Conservation (phyloP, 1,140 invertebrate genomes). For the Zaprionus lachaisei region DNA sequence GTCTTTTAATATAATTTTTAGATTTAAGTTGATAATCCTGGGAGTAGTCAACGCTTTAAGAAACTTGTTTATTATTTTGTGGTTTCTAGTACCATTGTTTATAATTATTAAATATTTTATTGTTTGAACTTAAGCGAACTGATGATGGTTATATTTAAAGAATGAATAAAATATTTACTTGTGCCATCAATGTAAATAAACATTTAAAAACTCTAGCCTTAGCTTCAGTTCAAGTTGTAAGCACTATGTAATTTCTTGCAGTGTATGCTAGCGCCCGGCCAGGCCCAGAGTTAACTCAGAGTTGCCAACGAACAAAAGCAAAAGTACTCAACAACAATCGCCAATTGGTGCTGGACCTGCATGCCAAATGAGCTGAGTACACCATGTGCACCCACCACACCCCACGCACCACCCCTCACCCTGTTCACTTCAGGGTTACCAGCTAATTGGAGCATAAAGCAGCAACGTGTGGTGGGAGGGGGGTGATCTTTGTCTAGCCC, state of each 20-base stretch:
- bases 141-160: neutral
- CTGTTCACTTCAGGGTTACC: constrained; percentile 53
- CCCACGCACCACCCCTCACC: neutral
- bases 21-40: too few relatives aligned
- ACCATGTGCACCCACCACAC: neutral
- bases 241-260: constrained; percentile 3
- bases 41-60: too few relatives aligned
- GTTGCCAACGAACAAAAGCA: constrained; percentile 55
- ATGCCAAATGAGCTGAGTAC: constrained; percentile 60
- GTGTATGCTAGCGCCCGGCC: neutral
- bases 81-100: too few relatives aligned
- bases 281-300: constrained; percentile 50
- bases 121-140: too few relatives aligned
- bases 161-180: neutral
- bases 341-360: constrained; percentile 48
- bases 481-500: constrained; percentile 32
- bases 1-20: too few relatives aligned
- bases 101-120: too few relatives aligned
- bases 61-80: too few relatives aligned
- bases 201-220: neutral
- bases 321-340: constrained; percentile 47
- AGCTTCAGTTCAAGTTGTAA: neutral
- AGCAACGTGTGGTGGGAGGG: too few relatives aligned
- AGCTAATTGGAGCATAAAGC: constrained; percentile 52
- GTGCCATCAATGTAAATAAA: too few relatives aligned